Percentiles rank a stretch among this genome's conserved stretches.
phyloP scores from a whole-genome alignment of 1,140 invertebrate genomes.

The Papilio polytes region DNA sequence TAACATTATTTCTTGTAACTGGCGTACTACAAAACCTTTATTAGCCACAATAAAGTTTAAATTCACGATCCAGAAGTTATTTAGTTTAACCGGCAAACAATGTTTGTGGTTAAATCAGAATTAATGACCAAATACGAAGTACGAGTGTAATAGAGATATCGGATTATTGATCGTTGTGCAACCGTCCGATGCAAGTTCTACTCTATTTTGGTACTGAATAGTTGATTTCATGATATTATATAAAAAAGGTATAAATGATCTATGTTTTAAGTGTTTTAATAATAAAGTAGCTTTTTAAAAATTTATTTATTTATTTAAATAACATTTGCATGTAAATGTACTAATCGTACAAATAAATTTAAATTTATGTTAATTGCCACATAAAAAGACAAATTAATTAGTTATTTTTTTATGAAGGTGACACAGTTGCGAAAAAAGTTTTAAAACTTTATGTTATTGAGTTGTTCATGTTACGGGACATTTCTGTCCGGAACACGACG shows the following conservation, averaged over 20 bases:
- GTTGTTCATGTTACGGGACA: background rate
- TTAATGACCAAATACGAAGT: slow-evolving; percentile 28
- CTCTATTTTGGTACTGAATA: background rate
- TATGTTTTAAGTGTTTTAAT: background rate
- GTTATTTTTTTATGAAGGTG: background rate
- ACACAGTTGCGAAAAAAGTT: background rate
- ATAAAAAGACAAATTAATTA: too few species aligned
- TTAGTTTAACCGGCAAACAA: slow-evolving; percentile 26
- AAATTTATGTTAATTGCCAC: too few species aligned
- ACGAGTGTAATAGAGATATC: slow-evolving; percentile 35
- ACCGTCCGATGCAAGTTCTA: slow-evolving; percentile 15
- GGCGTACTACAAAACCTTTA: background rate
- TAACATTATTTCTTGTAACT: background rate
- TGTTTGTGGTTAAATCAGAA: slow-evolving; percentile 29
- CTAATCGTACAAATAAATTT: too few species aligned
- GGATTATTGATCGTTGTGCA: slow-evolving; percentile 30
- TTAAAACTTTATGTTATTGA: slow-evolving; percentile 22
- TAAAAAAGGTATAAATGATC: background rate
- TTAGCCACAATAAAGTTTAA: background rate
- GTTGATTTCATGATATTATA: slow-evolving; percentile 7
- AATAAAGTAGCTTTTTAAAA: too few species aligned
- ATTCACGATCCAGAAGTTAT: slow-evolving; percentile 6
- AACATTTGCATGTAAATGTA: too few species aligned
- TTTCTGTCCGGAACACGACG: background rate
- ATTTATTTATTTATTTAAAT: too few species aligned